These are phyloP conservation scores for Chloebia gouldiae DNA, from an alignment of 2,113 vertebrate genomes.

Conservation along the genomic window DNA sequence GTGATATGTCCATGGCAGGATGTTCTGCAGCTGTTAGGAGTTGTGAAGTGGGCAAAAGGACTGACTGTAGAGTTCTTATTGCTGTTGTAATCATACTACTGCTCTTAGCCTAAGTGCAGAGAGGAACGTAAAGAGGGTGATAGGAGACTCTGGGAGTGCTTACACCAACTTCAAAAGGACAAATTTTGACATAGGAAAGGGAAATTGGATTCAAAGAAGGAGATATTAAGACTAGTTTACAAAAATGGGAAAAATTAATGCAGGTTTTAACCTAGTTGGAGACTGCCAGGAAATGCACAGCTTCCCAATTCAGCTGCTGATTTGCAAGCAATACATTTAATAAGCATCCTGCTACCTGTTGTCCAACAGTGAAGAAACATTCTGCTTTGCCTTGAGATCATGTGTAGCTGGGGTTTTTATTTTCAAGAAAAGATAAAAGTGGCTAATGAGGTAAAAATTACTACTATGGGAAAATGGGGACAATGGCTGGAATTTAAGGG, in stretches of 20 bases:
- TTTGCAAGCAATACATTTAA: constrained; percentile 5
- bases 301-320: not conserved
- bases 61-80: not conserved
- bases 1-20: not conserved
- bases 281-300: not conserved
- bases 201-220: not conserved
- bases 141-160: not conserved
- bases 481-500: not conserved
- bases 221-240: not conserved
- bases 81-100: not conserved
- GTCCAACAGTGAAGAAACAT: not conserved
- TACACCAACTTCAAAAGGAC: not conserved
- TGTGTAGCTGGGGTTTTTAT: not conserved
- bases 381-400: constrained; percentile 4
- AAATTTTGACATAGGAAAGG: not conserved
- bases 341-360: constrained; percentile 14
- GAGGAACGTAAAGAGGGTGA: not conserved
- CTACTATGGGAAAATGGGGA: not conserved
- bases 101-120: not conserved
- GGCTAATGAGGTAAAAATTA: not conserved
- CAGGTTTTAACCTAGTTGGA: not conserved
- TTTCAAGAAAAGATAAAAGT: not conserved
- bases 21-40: not conserved
- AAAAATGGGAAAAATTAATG: not conserved
- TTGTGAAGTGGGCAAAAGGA: not conserved